phyloP scores from a whole-genome alignment of 2,113 vertebrate genomes.

The Elanoides forficatus region DNA sequence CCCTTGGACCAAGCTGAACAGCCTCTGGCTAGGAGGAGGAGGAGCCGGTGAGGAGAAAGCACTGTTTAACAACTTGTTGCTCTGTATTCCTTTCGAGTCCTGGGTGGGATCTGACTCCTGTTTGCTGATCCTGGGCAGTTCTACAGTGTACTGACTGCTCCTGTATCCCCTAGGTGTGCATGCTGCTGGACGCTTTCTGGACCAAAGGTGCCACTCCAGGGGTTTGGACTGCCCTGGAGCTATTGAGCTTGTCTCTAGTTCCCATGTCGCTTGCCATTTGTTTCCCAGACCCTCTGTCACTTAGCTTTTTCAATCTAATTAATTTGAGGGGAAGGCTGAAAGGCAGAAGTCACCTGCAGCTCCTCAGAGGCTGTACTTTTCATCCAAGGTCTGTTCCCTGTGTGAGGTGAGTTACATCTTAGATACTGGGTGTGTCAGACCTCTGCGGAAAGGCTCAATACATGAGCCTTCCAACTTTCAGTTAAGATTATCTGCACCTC shows the following conservation, averaged over 20 bases:
- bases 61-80: not conserved
- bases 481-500: not conserved
- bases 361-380: not conserved
- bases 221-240: not conserved
- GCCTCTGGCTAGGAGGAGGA: not conserved
- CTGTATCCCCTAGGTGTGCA: not conserved
- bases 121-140: not conserved
- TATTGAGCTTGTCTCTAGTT: not conserved
- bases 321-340: not conserved
- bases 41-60: not conserved
- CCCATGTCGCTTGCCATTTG: not conserved
- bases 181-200: not conserved
- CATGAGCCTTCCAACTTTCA: not conserved
- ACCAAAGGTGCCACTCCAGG: not conserved
- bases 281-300: not conserved
- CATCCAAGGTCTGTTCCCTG: not conserved
- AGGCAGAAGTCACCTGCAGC: not conserved
- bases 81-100: not conserved
- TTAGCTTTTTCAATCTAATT: not conserved
- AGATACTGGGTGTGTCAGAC: not conserved
- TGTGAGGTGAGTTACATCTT: not conserved
- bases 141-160: not conserved
- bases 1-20: not conserved
- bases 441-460: not conserved
- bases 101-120: not conserved